Evolutionary conservation across 1,140 invertebrate genomes (phyloP), one percentile per base, ranked within the genome.

Genomic region (Cydia pomonella): DNA sequence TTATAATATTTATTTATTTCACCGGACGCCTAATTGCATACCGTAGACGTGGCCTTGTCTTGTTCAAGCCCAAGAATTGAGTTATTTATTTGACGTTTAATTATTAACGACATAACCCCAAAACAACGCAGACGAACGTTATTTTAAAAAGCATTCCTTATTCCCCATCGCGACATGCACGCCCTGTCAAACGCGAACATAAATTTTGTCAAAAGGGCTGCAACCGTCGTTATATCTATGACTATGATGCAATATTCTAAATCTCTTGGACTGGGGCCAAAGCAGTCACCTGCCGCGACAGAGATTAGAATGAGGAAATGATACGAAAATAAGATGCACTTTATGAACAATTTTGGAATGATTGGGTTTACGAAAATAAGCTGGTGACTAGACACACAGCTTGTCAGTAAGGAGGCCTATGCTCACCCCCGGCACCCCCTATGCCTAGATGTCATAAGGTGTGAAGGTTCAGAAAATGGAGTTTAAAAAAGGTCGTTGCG

Each of bases 221-320:
- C 27, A 29, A 16, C 16, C 41, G 25, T 69, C 64, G 59, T 29
- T 72, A 71, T 71, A 73, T 73, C 74, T 50, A 63, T 76, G 77
- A 75, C 74, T 50, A 63, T 76, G 77, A 75, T 75, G 74, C 44
- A 75, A 76, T 64, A 33, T 73, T 29, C 16, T 7, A 50, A 72
- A 72, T 62, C 59, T 47, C 41, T 78, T 78, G 77, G 77, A 44
- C 64, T 9, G 9, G 2, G 6, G 77, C 77, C 77, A 78, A 73
- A 73, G 53, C 41, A 72, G 72, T 69, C 76, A 77, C 69, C 73
- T 72, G 71, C 23, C 50, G 63, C 50, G 73, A 77, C 59, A 50
- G 44, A 71, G 27, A 72, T 50, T 73, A 62, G 25, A 72, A 78
- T 74, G 77, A 78, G 75, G 77, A 78, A 76, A 73, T 41, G 64